Evolutionary conservation across 2,888 invertebrate genomes (phyloP).

Genomic region (Nomada hirtipes): DNA sequence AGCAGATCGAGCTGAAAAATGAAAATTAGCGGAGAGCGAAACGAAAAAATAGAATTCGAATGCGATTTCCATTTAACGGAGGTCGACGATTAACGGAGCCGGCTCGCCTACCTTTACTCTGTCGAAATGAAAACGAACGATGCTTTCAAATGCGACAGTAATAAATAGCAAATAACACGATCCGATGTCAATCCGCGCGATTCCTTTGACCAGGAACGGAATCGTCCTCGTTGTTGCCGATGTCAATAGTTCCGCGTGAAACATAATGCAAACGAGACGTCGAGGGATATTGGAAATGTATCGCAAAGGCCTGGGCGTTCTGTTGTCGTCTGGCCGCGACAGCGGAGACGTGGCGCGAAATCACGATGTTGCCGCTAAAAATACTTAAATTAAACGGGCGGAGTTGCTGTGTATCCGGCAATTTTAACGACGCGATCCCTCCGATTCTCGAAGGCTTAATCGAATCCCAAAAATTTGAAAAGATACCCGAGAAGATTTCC

Average conservation of each 20-base stretch:
- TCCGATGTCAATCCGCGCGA: conserved; percentile 51
- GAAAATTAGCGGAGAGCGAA: not conserved
- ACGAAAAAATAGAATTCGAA: conserved; percentile 7
- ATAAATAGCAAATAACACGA: conserved; percentile 55
- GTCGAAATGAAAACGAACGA: conserved; percentile 34
- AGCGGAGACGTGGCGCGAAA: conserved; percentile 60
- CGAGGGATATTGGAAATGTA: conserved; percentile 68
- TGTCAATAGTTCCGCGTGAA: conserved; percentile 59
- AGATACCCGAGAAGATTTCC: not conserved
- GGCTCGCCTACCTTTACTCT: conserved; percentile 18
- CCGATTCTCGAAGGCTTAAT: conserved; percentile 19
- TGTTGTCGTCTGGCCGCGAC: conserved; percentile 70
- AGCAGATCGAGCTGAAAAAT: not conserved
- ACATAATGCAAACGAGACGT: conserved; percentile 67
- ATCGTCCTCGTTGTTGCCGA: conserved; percentile 57
- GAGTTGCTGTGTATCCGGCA: too few species aligned
- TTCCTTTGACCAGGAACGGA: conserved; percentile 55
- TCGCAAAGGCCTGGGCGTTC: conserved; percentile 48
- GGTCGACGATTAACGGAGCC: conserved; percentile 3
- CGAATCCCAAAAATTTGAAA: conserved; percentile 9
- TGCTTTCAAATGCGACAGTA: conserved; percentile 28
- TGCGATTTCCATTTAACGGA: not conserved
- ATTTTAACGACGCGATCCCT: too few species aligned
- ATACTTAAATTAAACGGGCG: conserved; percentile 13
- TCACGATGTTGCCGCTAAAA: conserved; percentile 30